phyloP scores from a whole-genome alignment of 2,797 vertebrate species.

The Alectoris magna region DNA sequence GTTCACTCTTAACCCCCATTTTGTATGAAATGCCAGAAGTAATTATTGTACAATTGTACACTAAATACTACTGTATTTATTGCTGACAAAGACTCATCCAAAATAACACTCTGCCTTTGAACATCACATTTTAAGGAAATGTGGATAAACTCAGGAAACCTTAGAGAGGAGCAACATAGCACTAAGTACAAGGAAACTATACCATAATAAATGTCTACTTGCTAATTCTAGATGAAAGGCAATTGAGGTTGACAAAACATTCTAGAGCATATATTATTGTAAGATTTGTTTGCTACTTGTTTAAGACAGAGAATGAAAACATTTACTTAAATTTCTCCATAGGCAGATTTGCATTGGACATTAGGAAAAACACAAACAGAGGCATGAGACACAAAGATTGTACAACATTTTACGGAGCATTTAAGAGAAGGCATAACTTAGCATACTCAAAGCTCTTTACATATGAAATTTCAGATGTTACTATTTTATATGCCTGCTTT shows the following conservation, averaged over 20 bases:
- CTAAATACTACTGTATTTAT: not conserved
- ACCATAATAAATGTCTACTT: not conserved
- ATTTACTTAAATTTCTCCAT: not conserved
- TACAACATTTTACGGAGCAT: not conserved
- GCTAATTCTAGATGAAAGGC: not conserved
- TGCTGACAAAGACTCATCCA: not conserved
- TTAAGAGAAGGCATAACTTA: slow-evolving; percentile 13
- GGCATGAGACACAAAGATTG: not conserved
- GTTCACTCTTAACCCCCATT: not conserved
- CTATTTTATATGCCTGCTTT: not conserved
- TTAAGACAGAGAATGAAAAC: not conserved
- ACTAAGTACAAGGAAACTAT: not conserved
- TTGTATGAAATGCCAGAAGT: not conserved
- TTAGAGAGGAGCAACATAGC: not conserved
- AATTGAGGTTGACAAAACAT: not conserved
- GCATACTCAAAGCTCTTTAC: not conserved
- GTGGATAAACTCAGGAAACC: not conserved
- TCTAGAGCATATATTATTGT: not conserved
- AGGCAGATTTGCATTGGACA: not conserved
- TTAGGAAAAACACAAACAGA: not conserved
- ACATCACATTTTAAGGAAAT: not conserved
- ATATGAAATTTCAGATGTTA: not conserved
- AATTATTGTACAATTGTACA: not conserved
- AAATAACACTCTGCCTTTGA: not conserved
- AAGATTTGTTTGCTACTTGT: not conserved